Base-by-base conservation (phyloP, 2,797 vertebrate genomes). In the Hirundo rustica region DNA sequence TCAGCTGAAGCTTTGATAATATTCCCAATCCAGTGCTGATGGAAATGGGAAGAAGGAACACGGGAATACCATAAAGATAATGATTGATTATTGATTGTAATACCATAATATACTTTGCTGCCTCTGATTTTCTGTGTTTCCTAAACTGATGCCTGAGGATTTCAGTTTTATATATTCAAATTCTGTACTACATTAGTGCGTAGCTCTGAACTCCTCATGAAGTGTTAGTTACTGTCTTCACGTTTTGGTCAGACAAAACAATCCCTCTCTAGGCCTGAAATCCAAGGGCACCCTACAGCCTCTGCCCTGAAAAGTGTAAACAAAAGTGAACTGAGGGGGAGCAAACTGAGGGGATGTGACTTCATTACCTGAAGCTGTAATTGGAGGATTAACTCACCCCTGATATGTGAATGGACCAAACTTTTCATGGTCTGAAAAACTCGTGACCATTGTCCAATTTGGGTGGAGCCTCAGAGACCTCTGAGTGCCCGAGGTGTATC, bases 181-280 rank as follows among this genome's bases (percentile, higher is more conserved):
- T n/a, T 34, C 11, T 57, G 4, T 2, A 2, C 9, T 54, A 20
- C 32, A 4, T 53, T 19, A 13, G 11, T 62, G 19, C 15, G 22
- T 3, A 2, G 3, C 5, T 74, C n/a, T 5, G 5, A 65, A 26
- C 3, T 47, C 29, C 9, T 10, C 7, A 32, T 2, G 6, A 26
- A 40, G 14, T 27, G 27, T 11, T 2, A 15, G 15, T 40, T 7
- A 5, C 3, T 47, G n/a, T 16, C 8, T 40, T 5, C 62, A 38
- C 34, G 8, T 22, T 79, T 38, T 57, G 29, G 7, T 38, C n/a
- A 27, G 22, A n/a, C 42, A 13, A 5, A 79, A 47, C 8, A 47
- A 57, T 27, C 7, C 34, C 42, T 32, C 51, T 13, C 62, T 7
- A 4, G n/a, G 22, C 62, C 51, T 47, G 27, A 57, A 7, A 22